These are phyloP conservation scores for Neodontobutis hainanensis DNA, from an alignment of 2,113 vertebrate genomes.

Conservation along the genomic window DNA sequence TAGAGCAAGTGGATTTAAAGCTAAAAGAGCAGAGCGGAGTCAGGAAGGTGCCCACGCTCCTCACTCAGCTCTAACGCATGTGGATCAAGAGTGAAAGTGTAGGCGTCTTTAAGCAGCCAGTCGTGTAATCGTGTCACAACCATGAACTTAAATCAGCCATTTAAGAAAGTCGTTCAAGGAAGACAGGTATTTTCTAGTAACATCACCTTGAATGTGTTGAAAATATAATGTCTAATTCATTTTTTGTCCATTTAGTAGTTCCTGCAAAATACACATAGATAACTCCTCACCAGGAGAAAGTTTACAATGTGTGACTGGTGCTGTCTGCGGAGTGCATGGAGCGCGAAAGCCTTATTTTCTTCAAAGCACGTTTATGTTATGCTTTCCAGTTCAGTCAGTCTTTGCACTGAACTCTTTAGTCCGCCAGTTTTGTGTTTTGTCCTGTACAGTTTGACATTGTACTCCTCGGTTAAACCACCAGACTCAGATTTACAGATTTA, in stretches of 20 bases:
- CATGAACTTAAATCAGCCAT: neutral
- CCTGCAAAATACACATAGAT: too few species aligned
- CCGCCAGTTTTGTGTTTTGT: too few species aligned
- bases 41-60: neutral
- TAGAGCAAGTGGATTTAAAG: constrained; percentile 17
- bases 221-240: neutral
- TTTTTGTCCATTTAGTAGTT: neutral
- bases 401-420: too few species aligned
- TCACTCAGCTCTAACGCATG: neutral
- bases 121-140: neutral
- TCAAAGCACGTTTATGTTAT: too few species aligned
- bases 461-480: too few species aligned
- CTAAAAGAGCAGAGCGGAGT: neutral
- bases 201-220: neutral
- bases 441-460: too few species aligned
- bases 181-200: neutral
- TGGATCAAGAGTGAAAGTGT: constrained; percentile 2
- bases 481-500: too few species aligned
- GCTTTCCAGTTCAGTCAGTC: too few species aligned
- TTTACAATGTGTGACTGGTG: too few species aligned
- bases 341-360: too few species aligned
- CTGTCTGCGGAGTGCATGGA: too few species aligned
- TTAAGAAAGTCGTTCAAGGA: neutral
- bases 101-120: neutral
- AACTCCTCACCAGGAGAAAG: too few species aligned